A percentile compares a stretch with the other conserved stretches of the same genome.
Evolutionary conservation across 2,113 vertebrate genomes (phyloP).

Genomic region (Amphilophus citrinellus): DNA sequence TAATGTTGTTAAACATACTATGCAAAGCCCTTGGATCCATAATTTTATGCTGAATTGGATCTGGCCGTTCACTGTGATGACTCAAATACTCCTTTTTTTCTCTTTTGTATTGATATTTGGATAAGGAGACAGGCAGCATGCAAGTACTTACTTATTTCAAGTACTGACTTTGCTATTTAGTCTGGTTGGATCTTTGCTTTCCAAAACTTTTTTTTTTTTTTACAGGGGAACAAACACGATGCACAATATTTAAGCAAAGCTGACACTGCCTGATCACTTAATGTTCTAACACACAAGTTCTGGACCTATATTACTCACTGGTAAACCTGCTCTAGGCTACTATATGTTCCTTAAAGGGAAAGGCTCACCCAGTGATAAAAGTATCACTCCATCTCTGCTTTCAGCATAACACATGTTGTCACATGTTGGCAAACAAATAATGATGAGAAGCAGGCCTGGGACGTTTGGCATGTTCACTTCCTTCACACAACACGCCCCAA

Average conservation of each 20-base stretch:
- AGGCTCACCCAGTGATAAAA: background rate
- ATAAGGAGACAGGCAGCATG: background rate
- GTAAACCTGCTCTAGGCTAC: background rate
- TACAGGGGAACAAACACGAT: background rate
- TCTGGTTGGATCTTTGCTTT: background rate
- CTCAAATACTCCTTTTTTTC: background rate
- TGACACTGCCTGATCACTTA: background rate
- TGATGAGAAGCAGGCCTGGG: fast-evolving
- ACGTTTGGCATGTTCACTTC: background rate
- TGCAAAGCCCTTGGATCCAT: background rate
- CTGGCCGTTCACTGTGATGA: background rate
- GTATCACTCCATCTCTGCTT: background rate
- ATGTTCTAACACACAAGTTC: background rate
- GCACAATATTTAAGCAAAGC: background rate
- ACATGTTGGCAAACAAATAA: background rate
- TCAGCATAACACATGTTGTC: background rate
- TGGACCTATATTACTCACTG: background rate
- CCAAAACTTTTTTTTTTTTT: background rate
- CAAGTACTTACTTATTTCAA: background rate
- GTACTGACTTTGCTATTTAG: background rate
- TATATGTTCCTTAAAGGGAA: background rate
- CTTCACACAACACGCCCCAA: background rate
- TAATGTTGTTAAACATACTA: background rate
- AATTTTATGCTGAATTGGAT: background rate
- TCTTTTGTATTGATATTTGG: background rate